A percentile compares a stretch with the other conserved stretches of the same genome.
Evolutionary conservation across 1,140 invertebrate genomes (phyloP).

Genomic region (Drosophila triauraria): DNA sequence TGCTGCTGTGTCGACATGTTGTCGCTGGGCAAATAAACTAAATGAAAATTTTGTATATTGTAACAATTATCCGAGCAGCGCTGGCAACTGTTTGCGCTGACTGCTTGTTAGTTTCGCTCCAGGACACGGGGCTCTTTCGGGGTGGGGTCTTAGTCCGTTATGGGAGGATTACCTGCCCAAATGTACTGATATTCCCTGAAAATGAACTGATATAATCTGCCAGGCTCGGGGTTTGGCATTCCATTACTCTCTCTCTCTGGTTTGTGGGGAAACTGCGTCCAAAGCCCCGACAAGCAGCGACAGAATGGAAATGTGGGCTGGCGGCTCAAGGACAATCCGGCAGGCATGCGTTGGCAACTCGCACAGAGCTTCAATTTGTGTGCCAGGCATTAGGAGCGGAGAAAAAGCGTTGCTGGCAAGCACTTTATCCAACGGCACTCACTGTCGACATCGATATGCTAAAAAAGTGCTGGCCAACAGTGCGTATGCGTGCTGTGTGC

Average conservation of each 20-base stretch:
- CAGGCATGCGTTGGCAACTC: conserved; percentile 38
- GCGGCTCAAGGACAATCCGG: conserved; percentile 49
- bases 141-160: conserved; percentile 31
- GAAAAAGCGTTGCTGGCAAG: conserved; percentile 12
- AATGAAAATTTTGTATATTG: conserved; percentile 76
- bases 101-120: conserved; percentile 5
- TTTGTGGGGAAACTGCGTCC: conserved; percentile 7
- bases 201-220: conserved; percentile 26
- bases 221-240: conserved; percentile 2
- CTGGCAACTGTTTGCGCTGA: conserved; percentile 40
- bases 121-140: not conserved
- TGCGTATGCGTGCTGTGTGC: conserved; percentile 54
- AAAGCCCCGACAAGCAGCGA: conserved; percentile 18
- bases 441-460: conserved; percentile 49
- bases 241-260: conserved; percentile 1
- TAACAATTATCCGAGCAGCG: conserved; percentile 70
- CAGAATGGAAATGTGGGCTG: conserved; percentile 18
- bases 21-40: conserved; percentile 62
- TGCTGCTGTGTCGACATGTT: conserved; percentile 54
- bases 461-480: conserved; percentile 46
- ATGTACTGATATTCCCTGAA: conserved; percentile 8
- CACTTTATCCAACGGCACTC: conserved; percentile 49
- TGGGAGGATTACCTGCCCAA: conserved; percentile 25
- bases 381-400: conserved; percentile 47
- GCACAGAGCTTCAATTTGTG: conserved; percentile 58